These are phyloP conservation scores for Carterocephalus palaemon DNA, from an alignment of 2,888 invertebrate species.

Conservation along the genomic window DNA sequence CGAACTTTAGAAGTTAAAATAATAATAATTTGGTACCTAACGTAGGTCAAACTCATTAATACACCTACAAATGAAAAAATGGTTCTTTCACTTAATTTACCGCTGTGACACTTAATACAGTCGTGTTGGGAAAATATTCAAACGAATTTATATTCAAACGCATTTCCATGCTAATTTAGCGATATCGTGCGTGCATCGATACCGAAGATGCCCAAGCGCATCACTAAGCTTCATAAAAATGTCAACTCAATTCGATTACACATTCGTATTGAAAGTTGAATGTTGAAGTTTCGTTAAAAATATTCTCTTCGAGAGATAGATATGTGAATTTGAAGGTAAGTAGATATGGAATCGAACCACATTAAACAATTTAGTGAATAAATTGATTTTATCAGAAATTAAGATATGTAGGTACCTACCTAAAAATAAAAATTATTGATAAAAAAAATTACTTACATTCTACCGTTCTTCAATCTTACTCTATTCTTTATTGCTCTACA, in stretches of 20 bases:
- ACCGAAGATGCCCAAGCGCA: constrained; percentile 3
- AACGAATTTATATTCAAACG: constrained; percentile 11
- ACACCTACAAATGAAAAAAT: not conserved
- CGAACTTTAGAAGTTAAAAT: constrained; percentile 1
- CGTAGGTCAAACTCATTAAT: constrained; percentile 10
- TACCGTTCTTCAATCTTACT: too few relatives aligned
- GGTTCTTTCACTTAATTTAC: not conserved
- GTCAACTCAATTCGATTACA: constrained; percentile 12
- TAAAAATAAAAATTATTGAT: too few relatives aligned
- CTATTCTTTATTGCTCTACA: too few relatives aligned
- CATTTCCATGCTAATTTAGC: constrained; percentile 19
- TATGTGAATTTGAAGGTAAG: too few relatives aligned
- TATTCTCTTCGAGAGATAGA: too few relatives aligned
- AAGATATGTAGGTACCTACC: too few relatives aligned
- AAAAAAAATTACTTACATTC: too few relatives aligned
- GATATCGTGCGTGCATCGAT: constrained; percentile 14
- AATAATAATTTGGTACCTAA: too few relatives aligned
- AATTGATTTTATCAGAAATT: too few relatives aligned
- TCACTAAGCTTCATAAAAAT: constrained; percentile 22
- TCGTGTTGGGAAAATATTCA: constrained; percentile 9
- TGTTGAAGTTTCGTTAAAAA: not conserved
- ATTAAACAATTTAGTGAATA: too few relatives aligned
- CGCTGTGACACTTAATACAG: constrained; percentile 5
- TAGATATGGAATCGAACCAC: too few relatives aligned
- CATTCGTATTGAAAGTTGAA: constrained; percentile 1